Conservation (phyloP, 2,797 vertebrate species). For the Neomorphus geoffroyi region DNA sequence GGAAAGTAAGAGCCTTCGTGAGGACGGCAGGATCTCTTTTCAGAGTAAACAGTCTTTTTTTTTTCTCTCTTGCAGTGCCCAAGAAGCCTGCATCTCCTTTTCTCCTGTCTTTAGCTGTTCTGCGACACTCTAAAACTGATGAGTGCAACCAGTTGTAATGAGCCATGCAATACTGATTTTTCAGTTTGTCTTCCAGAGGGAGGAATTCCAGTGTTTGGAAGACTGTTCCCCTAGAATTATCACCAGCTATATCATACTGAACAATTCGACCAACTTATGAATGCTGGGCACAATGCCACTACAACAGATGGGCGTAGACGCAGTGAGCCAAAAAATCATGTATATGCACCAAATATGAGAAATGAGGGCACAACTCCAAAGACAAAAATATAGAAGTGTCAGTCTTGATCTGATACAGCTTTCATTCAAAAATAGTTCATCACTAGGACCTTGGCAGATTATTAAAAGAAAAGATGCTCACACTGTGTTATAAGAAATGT, state of each 20-base stretch:
- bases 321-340: constrained; percentile 51
- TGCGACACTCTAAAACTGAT: background rate
- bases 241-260: background rate
- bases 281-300: constrained; percentile 37
- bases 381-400: constrained; percentile 35
- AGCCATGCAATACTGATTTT: background rate
- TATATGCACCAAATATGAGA: constrained; percentile 47
- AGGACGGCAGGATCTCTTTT: background rate
- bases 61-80: background rate
- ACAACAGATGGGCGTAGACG: constrained; percentile 57
- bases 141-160: background rate
- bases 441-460: background rate
- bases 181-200: background rate
- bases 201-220: background rate
- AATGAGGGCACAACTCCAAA: constrained; percentile 64
- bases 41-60: background rate
- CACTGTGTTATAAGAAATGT: background rate
- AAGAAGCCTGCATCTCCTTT: background rate
- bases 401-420: constrained; percentile 41
- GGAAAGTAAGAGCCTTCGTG: background rate
- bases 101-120: background rate
- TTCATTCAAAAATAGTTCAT: constrained; percentile 15
- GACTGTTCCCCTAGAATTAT: background rate
- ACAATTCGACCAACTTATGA: background rate
- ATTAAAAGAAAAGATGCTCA: background rate